phyloP scores from a whole-genome alignment of 2,797 vertebrate genomes.

The Pogoniulus pusillus region DNA sequence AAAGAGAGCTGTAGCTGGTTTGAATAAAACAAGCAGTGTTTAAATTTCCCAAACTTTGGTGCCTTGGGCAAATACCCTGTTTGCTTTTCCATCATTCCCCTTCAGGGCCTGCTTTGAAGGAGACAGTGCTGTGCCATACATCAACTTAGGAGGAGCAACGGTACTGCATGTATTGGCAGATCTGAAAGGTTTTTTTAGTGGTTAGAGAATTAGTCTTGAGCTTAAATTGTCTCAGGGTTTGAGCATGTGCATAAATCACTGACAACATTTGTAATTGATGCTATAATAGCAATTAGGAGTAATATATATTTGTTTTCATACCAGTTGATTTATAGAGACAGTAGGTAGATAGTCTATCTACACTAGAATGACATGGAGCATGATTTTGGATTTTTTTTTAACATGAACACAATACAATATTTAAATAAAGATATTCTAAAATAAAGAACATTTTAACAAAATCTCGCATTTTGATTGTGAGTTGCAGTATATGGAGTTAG shows the following conservation, averaged over 20 bases:
- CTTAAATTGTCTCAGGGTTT: neutral
- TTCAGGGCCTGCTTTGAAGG: constrained; percentile 31
- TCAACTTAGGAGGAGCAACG: neutral
- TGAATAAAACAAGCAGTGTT: constrained; percentile 45
- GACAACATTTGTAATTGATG: neutral
- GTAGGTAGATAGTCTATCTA: neutral
- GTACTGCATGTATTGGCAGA: neutral
- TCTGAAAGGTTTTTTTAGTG: neutral
- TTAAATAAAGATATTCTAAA: neutral
- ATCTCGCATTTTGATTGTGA: neutral
- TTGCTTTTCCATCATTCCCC: constrained; percentile 7
- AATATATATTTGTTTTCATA: rapidly evolving
- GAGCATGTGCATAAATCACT: neutral
- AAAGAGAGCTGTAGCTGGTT: constrained; percentile 1
- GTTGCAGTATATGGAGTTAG: neutral
- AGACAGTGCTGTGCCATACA: neutral
- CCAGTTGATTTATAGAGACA: neutral
- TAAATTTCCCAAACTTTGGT: constrained; percentile 7
- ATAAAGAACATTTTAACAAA: neutral
- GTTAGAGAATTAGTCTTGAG: neutral
- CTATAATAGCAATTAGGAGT: neutral
- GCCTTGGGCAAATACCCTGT: constrained; percentile 34
- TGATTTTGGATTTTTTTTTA: neutral
- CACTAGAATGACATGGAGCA: neutral
- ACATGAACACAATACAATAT: neutral